A percentile compares a stretch with the other conserved stretches of the same genome.
Conservation (phyloP, 2,888 invertebrate genomes). For the Thereva unica region DNA sequence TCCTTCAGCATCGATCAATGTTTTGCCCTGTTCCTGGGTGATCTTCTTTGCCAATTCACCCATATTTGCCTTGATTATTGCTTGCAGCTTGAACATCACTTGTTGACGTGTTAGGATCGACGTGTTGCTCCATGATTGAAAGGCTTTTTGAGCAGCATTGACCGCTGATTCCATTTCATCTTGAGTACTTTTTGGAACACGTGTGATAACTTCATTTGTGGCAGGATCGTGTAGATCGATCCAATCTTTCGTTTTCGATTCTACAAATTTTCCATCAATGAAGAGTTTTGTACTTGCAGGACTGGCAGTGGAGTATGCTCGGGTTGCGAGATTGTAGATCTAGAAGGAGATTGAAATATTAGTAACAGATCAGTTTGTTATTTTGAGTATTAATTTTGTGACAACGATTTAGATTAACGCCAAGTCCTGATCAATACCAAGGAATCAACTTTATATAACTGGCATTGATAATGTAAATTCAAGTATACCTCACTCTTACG, state of each 20-base stretch:
- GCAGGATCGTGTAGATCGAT: constrained; percentile 96
- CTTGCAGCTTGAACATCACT: constrained; percentile 86
- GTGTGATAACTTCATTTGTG: constrained; percentile 79
- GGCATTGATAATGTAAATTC: no score
- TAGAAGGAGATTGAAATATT: no score
- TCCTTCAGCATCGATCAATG: constrained; percentile 94
- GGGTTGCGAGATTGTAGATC: no score
- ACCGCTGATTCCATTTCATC: constrained; percentile 90
- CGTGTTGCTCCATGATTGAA: constrained; percentile 83
- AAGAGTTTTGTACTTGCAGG: constrained; percentile 87
- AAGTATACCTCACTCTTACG: no score
- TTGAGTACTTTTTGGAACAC: constrained; percentile 88
- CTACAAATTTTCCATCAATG: constrained; percentile 91
- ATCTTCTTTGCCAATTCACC: constrained; percentile 88
- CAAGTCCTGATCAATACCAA: no score
- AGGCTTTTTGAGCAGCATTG: constrained; percentile 79
- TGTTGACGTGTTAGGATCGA: constrained; percentile 93
- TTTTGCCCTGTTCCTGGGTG: constrained; percentile 96
- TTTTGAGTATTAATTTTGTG: no score
- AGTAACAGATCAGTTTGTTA: no score
- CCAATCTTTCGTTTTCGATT: constrained; percentile 92
- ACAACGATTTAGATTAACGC: no score
- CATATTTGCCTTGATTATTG: constrained; percentile 84
- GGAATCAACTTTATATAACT: no score
- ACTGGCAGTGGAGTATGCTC: constrained; percentile 63